A percentile compares a stretch with the other conserved stretches of the same genome.
Conservation (phyloP, 1,140 invertebrate species). For the Oryctes rhinoceros region DNA sequence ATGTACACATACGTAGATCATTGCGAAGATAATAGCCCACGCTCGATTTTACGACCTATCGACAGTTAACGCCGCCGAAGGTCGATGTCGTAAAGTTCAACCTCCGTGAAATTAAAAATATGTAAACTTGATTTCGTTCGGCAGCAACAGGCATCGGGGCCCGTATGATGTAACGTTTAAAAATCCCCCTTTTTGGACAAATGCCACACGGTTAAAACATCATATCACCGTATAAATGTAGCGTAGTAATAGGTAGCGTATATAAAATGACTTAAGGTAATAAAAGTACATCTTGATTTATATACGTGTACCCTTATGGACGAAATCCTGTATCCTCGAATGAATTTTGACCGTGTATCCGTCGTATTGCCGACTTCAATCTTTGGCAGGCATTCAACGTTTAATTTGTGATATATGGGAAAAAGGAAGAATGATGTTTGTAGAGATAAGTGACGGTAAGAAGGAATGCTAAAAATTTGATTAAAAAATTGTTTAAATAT, state of each 20-base stretch:
- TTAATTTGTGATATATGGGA: not conserved
- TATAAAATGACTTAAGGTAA: not conserved
- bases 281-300: slow-evolving; percentile 12
- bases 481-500: no score
- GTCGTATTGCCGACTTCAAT: no score
- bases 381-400: not conserved
- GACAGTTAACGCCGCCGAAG: not conserved
- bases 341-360: not conserved
- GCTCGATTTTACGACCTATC: not conserved
- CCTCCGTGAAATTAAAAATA: slow-evolving; percentile 36
- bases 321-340: not conserved
- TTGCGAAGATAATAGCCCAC: not conserved
- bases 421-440: not conserved
- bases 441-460: no score
- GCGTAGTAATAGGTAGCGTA: not conserved
- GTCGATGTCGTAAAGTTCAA: slow-evolving; percentile 14
- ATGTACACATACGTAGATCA: slow-evolving; percentile 10
- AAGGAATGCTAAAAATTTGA: no score
- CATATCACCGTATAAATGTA: not conserved
- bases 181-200: slow-evolving; percentile 27
- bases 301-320: not conserved
- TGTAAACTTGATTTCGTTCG: slow-evolving; percentile 31
- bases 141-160: not conserved
- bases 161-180: not conserved
- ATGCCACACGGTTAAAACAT: not conserved